A percentile compares a stretch with the other conserved stretches of the same genome.
Evolutionary conservation across 2,888 invertebrate genomes (phyloP).

Genomic region (Aphodius sticticus): DNA sequence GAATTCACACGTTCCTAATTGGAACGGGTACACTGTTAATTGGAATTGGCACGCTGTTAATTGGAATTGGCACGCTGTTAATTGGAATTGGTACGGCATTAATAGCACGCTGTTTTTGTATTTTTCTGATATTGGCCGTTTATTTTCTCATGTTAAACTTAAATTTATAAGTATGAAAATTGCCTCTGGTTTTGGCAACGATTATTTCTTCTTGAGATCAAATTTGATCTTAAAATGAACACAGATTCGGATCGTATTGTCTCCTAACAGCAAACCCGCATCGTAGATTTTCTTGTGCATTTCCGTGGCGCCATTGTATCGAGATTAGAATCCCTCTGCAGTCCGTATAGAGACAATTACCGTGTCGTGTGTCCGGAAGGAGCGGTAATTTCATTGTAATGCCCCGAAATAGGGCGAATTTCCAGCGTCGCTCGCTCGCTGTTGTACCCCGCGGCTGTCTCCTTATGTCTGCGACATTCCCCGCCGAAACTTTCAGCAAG

Average conservation of each 20-base stretch:
- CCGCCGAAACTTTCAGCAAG: background rate
- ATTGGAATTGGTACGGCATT: no score
- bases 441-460: background rate
- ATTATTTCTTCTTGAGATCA: background rate
- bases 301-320: background rate
- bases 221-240: background rate
- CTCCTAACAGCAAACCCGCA: background rate
- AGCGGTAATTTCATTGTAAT: background rate
- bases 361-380: background rate
- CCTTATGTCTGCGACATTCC: background rate
- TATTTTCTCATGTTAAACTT: no score
- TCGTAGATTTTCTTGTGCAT: background rate
- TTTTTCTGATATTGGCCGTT: no score
- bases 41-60: no score
- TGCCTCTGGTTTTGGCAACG: background rate
- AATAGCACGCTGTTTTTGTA: no score
- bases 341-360: background rate
- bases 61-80: no score
- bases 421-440: background rate
- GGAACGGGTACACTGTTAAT: no score
- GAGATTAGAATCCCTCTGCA: background rate
- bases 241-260: conserved; percentile 7
- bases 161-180: background rate
- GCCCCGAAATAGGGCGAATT: background rate
- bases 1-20: no score